Percentiles rank a stretch among this genome's conserved stretches.
Conservation (phyloP, 2,113 vertebrate genomes). For the Callithrix jacchus region DNA sequence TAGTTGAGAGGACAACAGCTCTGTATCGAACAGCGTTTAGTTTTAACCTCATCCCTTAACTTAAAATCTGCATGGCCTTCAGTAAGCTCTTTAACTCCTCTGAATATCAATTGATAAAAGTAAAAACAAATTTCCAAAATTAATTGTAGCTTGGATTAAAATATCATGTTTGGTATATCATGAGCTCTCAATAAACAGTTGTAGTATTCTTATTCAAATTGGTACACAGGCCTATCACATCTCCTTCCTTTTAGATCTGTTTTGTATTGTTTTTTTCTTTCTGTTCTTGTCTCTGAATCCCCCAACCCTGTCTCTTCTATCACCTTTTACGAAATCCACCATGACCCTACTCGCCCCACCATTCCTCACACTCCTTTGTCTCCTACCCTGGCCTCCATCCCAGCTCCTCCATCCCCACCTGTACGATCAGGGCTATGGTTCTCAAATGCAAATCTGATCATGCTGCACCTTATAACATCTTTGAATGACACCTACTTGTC, state of each 20-base stretch:
- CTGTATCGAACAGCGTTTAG: neutral
- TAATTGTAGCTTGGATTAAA: neutral
- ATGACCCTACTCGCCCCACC: rapidly evolving
- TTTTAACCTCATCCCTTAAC: neutral
- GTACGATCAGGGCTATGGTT: neutral
- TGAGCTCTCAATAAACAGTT: neutral
- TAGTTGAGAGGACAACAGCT: neutral
- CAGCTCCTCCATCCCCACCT: rapidly evolving
- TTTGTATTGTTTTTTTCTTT: neutral
- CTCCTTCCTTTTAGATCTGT: neutral
- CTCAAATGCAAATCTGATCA: neutral
- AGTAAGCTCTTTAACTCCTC: neutral
- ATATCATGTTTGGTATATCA: neutral
- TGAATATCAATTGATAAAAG: neutral
- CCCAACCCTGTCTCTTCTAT: neutral
- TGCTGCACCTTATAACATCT: neutral
- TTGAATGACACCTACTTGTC: neutral
- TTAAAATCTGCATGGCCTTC: neutral
- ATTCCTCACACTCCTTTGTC: neutral
- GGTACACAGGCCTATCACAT: neutral
- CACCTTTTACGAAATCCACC: neutral
- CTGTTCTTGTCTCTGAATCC: neutral
- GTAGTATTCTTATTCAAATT: neutral
- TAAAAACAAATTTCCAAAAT: neutral
- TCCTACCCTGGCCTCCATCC: too few relatives aligned